Percentiles rank a stretch among this genome's conserved stretches.
Evolutionary conservation across 64 coral and sea anemone genomes (phyloP).

Genomic region (Montipora capricornis): DNA sequence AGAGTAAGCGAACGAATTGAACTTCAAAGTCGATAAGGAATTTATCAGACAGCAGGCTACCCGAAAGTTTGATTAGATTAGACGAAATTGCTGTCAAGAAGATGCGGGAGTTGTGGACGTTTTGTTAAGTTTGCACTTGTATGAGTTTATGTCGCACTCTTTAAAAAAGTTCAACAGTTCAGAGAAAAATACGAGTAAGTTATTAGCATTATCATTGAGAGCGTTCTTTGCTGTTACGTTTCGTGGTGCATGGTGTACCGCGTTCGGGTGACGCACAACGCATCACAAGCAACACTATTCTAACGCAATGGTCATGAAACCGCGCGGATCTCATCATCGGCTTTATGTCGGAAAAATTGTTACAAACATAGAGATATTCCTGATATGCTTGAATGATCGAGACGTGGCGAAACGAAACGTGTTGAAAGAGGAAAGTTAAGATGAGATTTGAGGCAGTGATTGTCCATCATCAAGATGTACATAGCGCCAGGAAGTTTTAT

Average conservation of each 20-base stretch:
- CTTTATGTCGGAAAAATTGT: neutral
- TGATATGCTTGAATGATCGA: neutral
- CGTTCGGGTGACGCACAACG: constrained; percentile 4
- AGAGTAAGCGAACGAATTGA: neutral
- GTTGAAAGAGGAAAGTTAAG: constrained; percentile 9
- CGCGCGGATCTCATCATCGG: neutral
- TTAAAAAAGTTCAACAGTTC: neutral
- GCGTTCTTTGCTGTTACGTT: too few species aligned
- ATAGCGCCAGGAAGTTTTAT: neutral
- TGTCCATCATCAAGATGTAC: neutral
- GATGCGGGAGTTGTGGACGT: neutral
- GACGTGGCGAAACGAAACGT: neutral
- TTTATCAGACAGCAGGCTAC: neutral
- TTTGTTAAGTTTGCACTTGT: constrained; percentile 20
- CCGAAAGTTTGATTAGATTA: constrained; percentile 2
- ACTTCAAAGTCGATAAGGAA: neutral
- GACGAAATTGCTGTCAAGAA: constrained; percentile 1
- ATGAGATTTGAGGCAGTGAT: constrained; percentile 23
- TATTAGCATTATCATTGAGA: neutral
- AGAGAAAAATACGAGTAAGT: neutral
- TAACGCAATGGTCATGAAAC: neutral
- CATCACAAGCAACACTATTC: neutral
- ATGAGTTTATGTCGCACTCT: neutral
- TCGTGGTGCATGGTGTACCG: neutral
- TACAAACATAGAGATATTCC: neutral